phyloP scores from a whole-genome alignment of 2,113 vertebrate genomes.

The Ranitomeya variabilis region DNA sequence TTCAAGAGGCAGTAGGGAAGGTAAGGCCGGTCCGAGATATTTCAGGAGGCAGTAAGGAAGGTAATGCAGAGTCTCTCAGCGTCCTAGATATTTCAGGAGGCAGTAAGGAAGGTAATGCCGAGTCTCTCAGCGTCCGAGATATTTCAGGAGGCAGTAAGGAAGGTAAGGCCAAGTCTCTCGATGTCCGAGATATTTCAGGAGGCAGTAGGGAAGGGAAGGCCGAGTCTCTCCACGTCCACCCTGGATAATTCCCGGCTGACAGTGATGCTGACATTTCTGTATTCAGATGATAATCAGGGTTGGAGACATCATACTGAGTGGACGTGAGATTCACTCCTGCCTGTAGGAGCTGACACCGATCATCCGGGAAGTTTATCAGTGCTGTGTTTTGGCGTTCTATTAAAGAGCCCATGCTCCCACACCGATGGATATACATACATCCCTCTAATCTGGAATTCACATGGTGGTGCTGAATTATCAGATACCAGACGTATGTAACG shows the following conservation, averaged over 20 bases:
- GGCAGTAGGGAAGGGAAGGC: too few species aligned
- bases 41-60: too few species aligned
- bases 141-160: too few species aligned
- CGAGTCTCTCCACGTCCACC: not conserved
- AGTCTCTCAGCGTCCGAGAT: too few species aligned
- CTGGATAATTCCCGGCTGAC: not conserved
- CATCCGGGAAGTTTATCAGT: not conserved
- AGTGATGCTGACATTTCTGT: not conserved
- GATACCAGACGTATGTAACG: too few species aligned
- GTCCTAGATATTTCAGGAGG: too few species aligned
- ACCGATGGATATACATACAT: not conserved
- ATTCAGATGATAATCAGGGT: not conserved
- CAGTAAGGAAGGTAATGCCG: too few species aligned
- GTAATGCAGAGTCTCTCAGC: too few species aligned
- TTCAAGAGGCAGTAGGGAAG: too few species aligned
- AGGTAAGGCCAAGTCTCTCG: too few species aligned
- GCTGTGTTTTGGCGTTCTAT: not conserved
- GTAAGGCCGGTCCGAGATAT: too few species aligned
- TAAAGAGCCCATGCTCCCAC: not conserved
- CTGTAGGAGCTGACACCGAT: not conserved
- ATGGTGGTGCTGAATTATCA: not conserved
- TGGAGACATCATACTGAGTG: not conserved
- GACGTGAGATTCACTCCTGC: not conserved
- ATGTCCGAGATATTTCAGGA: too few species aligned
- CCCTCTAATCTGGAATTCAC: not conserved